Conservation (phyloP, 1,140 invertebrate species). For the Ephestia elutella region DNA sequence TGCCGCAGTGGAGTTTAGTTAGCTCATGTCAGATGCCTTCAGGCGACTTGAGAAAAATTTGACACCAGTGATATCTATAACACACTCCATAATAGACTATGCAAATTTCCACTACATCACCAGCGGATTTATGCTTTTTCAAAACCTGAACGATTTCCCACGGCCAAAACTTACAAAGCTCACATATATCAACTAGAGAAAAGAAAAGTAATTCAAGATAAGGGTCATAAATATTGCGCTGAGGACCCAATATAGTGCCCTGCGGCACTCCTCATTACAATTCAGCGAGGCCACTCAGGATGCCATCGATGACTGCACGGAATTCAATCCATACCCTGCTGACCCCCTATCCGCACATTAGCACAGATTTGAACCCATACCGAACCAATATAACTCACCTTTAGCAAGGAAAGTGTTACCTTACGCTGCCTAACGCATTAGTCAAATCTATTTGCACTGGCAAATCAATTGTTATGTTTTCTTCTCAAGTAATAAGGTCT, state of each 20-base stretch:
- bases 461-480: neutral
- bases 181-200: too few relatives aligned
- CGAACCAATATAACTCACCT: slow-evolving; percentile 21
- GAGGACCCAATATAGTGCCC: slow-evolving; percentile 17
- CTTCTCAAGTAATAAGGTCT: neutral
- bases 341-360: slow-evolving; percentile 47
- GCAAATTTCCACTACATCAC: too few relatives aligned
- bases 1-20: too few relatives aligned
- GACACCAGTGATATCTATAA: too few relatives aligned
- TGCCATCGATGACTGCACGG: slow-evolving; percentile 12
- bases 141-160: too few relatives aligned
- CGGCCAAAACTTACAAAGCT: too few relatives aligned
- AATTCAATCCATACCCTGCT: slow-evolving; percentile 34
- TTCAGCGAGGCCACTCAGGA: slow-evolving; percentile 24
- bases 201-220: neutral
- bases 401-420: slow-evolving; percentile 19
- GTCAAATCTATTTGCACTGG: neutral
- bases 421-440: slow-evolving; percentile 13
- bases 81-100: too few relatives aligned
- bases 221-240: neutral
- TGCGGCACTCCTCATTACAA: slow-evolving; percentile 28
- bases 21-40: too few relatives aligned
- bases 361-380: slow-evolving; percentile 33
- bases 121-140: too few relatives aligned
- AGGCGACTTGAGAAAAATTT: too few relatives aligned